phyloP scores from a whole-genome alignment of 2,113 vertebrate species.

The Melanocharis versteri region DNA sequence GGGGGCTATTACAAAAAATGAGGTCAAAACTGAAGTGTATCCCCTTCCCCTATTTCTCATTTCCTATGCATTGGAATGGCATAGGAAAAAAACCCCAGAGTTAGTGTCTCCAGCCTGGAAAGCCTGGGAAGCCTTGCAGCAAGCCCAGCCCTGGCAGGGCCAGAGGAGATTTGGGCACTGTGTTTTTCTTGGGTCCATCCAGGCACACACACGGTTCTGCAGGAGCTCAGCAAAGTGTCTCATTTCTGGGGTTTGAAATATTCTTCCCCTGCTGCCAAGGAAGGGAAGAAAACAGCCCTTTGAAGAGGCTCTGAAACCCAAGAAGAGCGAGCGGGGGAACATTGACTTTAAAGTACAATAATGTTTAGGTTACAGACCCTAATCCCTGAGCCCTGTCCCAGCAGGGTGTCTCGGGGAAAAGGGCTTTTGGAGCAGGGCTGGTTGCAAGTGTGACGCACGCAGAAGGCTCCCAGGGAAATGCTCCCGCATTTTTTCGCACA shows the following conservation, averaged over 20 bases:
- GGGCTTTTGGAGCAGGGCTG: not conserved
- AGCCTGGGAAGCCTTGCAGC: not conserved
- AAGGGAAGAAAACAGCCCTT: slow-evolving; percentile 12
- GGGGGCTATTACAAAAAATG: not conserved
- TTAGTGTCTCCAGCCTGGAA: not conserved
- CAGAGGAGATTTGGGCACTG: fast-evolving
- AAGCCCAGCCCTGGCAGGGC: not conserved
- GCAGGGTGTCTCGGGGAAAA: not conserved
- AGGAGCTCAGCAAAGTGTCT: not conserved
- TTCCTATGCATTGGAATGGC: not conserved
- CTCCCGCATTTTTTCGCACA: not conserved
- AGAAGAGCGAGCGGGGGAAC: not conserved
- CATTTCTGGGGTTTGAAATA: slow-evolving; percentile 1
- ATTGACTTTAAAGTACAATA: slow-evolving; percentile 27
- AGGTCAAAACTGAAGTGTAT: not conserved
- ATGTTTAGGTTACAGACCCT: slow-evolving; percentile 39
- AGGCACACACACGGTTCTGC: not conserved
- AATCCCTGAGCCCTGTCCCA: not conserved
- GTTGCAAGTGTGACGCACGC: not conserved
- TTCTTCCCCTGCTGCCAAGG: not conserved
- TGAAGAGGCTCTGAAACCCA: slow-evolving; percentile 52
- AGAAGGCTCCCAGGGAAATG: not conserved
- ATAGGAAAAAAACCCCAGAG: not conserved
- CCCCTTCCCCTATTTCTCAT: not conserved
- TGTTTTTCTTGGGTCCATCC: not conserved